Evolutionary conservation across 1,140 invertebrate species (phyloP).

Genomic region (Pseudomyrmex flavicornis): DNA sequence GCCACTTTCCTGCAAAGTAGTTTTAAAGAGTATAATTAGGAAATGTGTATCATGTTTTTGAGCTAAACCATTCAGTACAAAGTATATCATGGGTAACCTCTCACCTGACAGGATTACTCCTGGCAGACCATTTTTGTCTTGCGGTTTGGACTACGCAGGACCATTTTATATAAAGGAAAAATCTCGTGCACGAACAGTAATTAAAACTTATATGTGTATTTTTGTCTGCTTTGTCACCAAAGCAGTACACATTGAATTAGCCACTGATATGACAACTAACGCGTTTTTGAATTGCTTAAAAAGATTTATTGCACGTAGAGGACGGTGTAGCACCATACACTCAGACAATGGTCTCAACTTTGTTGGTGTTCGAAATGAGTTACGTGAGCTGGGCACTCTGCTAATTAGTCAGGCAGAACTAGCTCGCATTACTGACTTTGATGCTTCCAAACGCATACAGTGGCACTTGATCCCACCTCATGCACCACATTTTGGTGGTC

Average conservation of each 20-base stretch:
- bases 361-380: background rate
- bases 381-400: background rate
- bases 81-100: too few relatives aligned
- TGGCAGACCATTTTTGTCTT: background rate
- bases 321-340: background rate
- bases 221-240: background rate
- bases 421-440: too few relatives aligned
- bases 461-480: background rate
- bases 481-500: background rate
- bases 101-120: too few relatives aligned
- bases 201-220: background rate
- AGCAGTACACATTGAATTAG: background rate
- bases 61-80: too few relatives aligned
- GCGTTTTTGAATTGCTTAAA: background rate
- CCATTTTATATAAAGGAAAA: background rate
- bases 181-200: too few relatives aligned
- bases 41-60: too few relatives aligned
- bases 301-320: background rate
- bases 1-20: too few relatives aligned
- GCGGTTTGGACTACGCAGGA: background rate
- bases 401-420: background rate
- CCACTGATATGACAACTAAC: background rate
- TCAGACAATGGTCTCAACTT: background rate
- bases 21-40: too few relatives aligned
- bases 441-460: fast-evolving